Percentiles rank a stretch among this genome's conserved stretches.
phyloP scores from a whole-genome alignment of 2,888 invertebrate genomes.

The Nudaria mundana region DNA sequence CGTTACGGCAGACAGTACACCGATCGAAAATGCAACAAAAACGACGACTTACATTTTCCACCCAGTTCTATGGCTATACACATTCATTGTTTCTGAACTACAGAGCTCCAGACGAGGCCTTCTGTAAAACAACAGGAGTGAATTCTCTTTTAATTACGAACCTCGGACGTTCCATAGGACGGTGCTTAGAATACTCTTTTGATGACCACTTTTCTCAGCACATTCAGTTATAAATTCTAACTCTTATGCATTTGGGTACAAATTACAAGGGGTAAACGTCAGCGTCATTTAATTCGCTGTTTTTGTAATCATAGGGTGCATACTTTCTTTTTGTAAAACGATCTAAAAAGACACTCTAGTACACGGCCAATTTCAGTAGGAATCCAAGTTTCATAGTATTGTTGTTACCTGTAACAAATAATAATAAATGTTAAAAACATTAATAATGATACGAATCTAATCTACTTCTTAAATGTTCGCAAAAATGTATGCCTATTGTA shows the following conservation, averaged over 20 bases:
- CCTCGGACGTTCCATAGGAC: conserved; percentile 46
- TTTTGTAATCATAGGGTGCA: conserved; percentile 9
- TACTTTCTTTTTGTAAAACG: conserved; percentile 10
- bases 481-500: too few relatives aligned
- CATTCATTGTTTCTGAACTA: conserved; percentile 43
- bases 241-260: conserved; percentile 24
- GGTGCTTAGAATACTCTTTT: conserved; percentile 56
- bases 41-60: conserved; percentile 39
- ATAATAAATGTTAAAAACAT: not conserved
- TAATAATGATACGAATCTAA: too few relatives aligned
- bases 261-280: too few relatives aligned
- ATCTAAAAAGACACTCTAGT: too few relatives aligned
- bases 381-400: too few relatives aligned
- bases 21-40: conserved; percentile 32
- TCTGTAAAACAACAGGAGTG: conserved; percentile 57
- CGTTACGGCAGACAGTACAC: conserved; percentile 16
- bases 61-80: conserved; percentile 37
- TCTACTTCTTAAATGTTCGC: too few relatives aligned
- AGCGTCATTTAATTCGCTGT: too few relatives aligned
- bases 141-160: conserved; percentile 62
- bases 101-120: conserved; percentile 47
- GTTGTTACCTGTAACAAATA: conserved; percentile 41
- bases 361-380: too few relatives aligned
- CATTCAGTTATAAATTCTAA: conserved; percentile 41
- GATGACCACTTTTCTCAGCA: conserved; percentile 39